Conservation (phyloP, 1,140 invertebrate species). For the Drosophila subpulchrella region DNA sequence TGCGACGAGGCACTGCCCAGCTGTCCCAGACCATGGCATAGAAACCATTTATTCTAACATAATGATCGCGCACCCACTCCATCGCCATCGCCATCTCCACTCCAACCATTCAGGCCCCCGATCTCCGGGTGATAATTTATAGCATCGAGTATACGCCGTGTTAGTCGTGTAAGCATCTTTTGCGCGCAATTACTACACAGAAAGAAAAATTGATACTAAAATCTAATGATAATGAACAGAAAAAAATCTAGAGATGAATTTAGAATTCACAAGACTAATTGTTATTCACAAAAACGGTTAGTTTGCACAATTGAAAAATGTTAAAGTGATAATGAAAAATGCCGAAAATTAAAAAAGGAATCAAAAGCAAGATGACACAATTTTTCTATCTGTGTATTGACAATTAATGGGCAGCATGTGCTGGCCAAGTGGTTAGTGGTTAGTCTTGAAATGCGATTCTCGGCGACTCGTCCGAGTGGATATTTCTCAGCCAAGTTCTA, state of each 20-base stretch:
- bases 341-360: too few relatives aligned
- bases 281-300: too few relatives aligned
- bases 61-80: background rate
- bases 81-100: background rate
- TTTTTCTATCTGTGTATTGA: conserved; percentile 24
- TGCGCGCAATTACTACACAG: conserved; percentile 41
- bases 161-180: conserved; percentile 45
- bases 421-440: conserved; percentile 63
- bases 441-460: conserved; percentile 67
- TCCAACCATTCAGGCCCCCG: background rate
- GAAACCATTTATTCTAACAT: conserved; percentile 60
- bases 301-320: too few relatives aligned
- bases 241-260: background rate
- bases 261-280: too few relatives aligned
- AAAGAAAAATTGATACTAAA: background rate
- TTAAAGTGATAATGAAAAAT: too few relatives aligned
- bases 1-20: conserved; percentile 19
- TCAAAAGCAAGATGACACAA: too few relatives aligned
- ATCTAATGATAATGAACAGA: background rate
- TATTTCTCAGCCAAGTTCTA: conserved; percentile 12
- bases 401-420: conserved; percentile 66
- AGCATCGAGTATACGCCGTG: conserved; percentile 57
- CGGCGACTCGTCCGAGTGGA: conserved; percentile 36
- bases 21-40: conserved; percentile 75
- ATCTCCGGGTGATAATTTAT: conserved; percentile 52